Evolutionary conservation across 2,888 invertebrate species (phyloP).

Genomic region (Empis livida): DNA sequence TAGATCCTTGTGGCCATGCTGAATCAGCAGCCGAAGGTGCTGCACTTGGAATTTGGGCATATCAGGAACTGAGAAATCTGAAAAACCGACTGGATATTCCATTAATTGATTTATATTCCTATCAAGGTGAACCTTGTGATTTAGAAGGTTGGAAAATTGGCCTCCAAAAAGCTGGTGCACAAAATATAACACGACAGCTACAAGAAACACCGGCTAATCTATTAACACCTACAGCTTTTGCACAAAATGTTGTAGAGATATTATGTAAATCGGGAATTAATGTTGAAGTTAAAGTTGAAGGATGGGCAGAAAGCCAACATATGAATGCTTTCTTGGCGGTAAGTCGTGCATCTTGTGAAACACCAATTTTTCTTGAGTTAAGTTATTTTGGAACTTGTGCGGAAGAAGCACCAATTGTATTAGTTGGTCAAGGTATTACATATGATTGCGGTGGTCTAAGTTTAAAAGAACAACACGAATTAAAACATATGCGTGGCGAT

Average conservation of each 20-base stretch:
- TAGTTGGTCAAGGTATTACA: conserved; percentile 59
- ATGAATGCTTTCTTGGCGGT: conserved; percentile 72
- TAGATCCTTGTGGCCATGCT: conserved; percentile 62
- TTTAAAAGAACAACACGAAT: conserved; percentile 38
- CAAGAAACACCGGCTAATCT: conserved; percentile 72
- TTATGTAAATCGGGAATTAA: conserved; percentile 28
- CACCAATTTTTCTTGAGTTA: conserved; percentile 64
- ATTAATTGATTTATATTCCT: conserved; percentile 37
- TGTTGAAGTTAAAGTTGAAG: conserved; percentile 31
- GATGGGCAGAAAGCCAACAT: conserved; percentile 62
- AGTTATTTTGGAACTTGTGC: conserved; percentile 53
- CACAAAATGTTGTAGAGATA: conserved; percentile 44
- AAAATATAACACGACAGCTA: conserved; percentile 62
- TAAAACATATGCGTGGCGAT: conserved; percentile 55
- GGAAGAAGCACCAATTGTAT: conserved; percentile 50
- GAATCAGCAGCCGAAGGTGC: conserved; percentile 73
- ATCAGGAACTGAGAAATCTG: conserved; percentile 39
- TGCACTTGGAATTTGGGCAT: conserved; percentile 52
- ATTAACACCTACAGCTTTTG: conserved; percentile 66
- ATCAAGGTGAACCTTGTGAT: conserved; percentile 51
- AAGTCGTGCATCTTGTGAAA: conserved; percentile 60
- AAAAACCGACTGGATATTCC: conserved; percentile 22
- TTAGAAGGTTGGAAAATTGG: conserved; percentile 61
- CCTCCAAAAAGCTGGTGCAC: conserved; percentile 57
- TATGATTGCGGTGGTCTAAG: conserved; percentile 65